Evolutionary conservation across 2,888 invertebrate species (phyloP).

Genomic region (Cheilosia variabilis): DNA sequence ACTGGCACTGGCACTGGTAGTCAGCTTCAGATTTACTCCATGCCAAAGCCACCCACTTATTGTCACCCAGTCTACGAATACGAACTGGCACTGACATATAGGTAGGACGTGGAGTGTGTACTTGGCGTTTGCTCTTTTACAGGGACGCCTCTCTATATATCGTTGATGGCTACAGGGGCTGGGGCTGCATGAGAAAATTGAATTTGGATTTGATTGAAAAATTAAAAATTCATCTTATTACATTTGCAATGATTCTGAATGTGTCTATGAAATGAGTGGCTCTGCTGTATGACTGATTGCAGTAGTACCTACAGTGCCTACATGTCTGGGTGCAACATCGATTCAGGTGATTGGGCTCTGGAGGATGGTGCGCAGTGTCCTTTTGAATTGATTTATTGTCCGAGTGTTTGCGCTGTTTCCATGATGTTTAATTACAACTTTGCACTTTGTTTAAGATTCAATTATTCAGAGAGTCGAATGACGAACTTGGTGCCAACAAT

Average conservation of each 20-base stretch:
- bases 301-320: neutral
- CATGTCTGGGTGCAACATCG: constrained; percentile 26
- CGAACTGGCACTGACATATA: constrained; percentile 2
- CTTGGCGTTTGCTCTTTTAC: constrained; percentile 57
- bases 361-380: constrained; percentile 31
- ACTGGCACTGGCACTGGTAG: neutral
- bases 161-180: neutral
- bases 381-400: constrained; percentile 74
- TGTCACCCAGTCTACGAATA: constrained; percentile 46
- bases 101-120: neutral
- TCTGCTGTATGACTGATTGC: constrained; percentile 66
- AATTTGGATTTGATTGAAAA: constrained; percentile 76
- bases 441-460: constrained; percentile 75
- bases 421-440: constrained; percentile 75
- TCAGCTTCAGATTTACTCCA: neutral
- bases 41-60: constrained; percentile 26
- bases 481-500: constrained; percentile 40
- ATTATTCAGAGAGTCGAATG: constrained; percentile 69
- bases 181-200: constrained; percentile 63
- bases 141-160: neutral
- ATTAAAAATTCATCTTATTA: constrained; percentile 76
- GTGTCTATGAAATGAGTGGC: constrained; percentile 74
- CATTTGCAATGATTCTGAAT: constrained; percentile 75
- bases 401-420: constrained; percentile 72
- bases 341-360: constrained; percentile 10